Conservation (phyloP, 2,113 vertebrate species). For the Rattus norvegicus region GRCr8 NC_086024.1:53921001-53921500, state of each 20-base stretch:
- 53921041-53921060: conserved; percentile 30
- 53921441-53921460: neutral
- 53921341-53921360: neutral
- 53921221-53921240: conserved; percentile 35
- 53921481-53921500: neutral
- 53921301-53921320: neutral
- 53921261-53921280: conserved; percentile 50
- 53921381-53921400: neutral
- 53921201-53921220: conserved; percentile 25
- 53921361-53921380: neutral
- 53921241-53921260: conserved; percentile 3
- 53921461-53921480: neutral
- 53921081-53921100: conserved; percentile 59
- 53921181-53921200: conserved; percentile 22
- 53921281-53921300: neutral
- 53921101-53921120: conserved; percentile 47
- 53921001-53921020: neutral
- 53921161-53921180: neutral
- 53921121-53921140: conserved; percentile 50
- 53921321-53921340: neutral
- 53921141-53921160: conserved; percentile 62
- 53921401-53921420: conserved; percentile 9
- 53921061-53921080: conserved; percentile 53
- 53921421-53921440: neutral
- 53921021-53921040: conserved; percentile 6